These are phyloP conservation scores for Danio kyathit DNA, from an alignment of 2,797 vertebrate genomes.

Conservation along the genomic window DNA sequence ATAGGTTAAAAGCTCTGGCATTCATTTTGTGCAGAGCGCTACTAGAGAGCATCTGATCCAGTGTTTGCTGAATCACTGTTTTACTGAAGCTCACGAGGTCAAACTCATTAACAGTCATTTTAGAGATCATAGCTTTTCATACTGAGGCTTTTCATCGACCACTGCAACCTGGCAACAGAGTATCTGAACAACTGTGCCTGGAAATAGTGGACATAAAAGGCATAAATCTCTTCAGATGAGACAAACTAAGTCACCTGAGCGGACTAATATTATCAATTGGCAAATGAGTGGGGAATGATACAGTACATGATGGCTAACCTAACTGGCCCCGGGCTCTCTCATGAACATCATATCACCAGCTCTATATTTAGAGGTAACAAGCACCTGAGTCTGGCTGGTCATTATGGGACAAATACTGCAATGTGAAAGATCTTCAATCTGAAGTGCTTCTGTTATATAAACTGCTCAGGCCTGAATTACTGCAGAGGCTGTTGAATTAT, in stretches of 20 bases:
- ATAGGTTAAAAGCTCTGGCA: background rate
- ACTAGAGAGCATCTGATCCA: background rate
- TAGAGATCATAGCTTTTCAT: background rate
- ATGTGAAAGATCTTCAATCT: background rate
- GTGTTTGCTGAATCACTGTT: constrained; percentile 23
- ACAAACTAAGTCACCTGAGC: background rate
- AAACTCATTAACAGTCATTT: constrained; percentile 33
- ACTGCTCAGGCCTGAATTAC: constrained; percentile 1
- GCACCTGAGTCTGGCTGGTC: background rate
- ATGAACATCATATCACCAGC: constrained; percentile 15
- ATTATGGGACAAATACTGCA: constrained; percentile 1
- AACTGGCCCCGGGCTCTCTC: background rate
- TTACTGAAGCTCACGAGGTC: constrained; percentile 10
- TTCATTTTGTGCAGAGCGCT: background rate
- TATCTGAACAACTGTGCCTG: background rate
- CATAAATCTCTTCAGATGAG: background rate
- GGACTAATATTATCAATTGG: constrained; percentile 4
- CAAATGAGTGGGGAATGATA: background rate
- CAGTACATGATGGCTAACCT: constrained; percentile 4
- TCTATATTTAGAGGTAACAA: constrained; percentile 19
- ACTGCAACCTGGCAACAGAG: constrained; percentile 8
- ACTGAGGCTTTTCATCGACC: background rate
- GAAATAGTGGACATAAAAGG: constrained; percentile 1
- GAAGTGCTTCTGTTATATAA: constrained; percentile 29
- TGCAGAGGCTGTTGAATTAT: constrained; percentile 8